A percentile compares a stretch with the other conserved stretches of the same genome.
Conservation (phyloP, 2,888 invertebrate genomes). For the Agrotis exclamationis region DNA sequence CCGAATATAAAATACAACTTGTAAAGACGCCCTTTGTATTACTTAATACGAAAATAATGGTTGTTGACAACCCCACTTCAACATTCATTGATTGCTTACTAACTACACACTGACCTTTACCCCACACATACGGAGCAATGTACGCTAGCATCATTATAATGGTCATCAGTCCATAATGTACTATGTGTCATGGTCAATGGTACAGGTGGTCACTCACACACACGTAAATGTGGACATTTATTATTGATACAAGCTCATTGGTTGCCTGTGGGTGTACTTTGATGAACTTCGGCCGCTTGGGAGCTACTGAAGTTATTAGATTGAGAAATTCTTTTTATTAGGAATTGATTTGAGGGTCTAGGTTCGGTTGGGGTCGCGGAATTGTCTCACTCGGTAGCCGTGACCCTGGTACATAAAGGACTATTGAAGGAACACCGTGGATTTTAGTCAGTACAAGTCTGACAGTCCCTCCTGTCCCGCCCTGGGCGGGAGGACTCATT, state of each 20-base stretch:
- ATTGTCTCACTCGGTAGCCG: too few relatives aligned
- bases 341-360: background rate
- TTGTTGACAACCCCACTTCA: constrained; percentile 19
- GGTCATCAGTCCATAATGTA: constrained; percentile 44
- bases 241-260: constrained; percentile 31
- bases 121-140: constrained; percentile 32
- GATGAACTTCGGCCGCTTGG: background rate
- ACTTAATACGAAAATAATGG: constrained; percentile 14
- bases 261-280: constrained; percentile 17
- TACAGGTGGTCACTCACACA: constrained; percentile 46
- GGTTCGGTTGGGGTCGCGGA: too few relatives aligned
- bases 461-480: too few relatives aligned
- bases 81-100: constrained; percentile 45
- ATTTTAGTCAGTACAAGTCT: too few relatives aligned
- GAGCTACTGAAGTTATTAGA: background rate
- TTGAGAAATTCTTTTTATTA: background rate
- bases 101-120: constrained; percentile 26
- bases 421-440: too few relatives aligned
- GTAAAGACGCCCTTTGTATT: too few relatives aligned
- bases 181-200: constrained; percentile 48
- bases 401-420: too few relatives aligned
- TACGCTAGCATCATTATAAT: constrained; percentile 50
- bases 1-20: too few relatives aligned
- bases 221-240: constrained; percentile 19
- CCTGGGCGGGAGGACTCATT: too few relatives aligned